Conservation (phyloP, 2,888 invertebrate species). For the Stegana nigrithorax region DNA sequence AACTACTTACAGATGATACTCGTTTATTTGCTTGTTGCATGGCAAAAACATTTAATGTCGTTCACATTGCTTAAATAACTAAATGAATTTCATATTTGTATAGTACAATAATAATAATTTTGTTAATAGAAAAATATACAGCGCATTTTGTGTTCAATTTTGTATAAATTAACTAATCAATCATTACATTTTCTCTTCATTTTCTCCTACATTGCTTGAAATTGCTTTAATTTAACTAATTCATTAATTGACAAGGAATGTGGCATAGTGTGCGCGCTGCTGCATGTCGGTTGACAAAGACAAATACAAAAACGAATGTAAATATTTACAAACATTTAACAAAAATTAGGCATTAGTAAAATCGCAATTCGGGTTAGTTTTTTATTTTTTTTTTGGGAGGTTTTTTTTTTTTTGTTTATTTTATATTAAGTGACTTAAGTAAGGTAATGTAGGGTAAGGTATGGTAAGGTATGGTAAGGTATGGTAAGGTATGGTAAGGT, state of each 20-base stretch:
- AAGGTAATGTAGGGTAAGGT: no score
- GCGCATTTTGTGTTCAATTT: neutral
- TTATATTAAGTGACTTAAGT: neutral
- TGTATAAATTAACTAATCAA: neutral
- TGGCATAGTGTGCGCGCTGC: neutral
- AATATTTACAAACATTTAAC: neutral
- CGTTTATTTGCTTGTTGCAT: no score
- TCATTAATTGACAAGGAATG: slow-evolving; percentile 9
- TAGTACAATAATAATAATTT: neutral
- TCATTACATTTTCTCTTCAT: neutral
- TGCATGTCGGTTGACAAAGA: neutral
- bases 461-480: no score
- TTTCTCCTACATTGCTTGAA: neutral
- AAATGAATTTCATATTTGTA: neutral
- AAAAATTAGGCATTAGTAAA: neutral
- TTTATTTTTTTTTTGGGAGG: neutral
- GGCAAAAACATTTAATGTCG: no score
- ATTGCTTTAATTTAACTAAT: neutral
- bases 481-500: no score
- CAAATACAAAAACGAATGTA: neutral
- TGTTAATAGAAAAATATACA: neutral
- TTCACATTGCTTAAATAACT: no score
- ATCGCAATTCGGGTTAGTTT: neutral
- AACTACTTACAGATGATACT: no score
- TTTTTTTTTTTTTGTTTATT: neutral